phyloP scores from a whole-genome alignment of 2,888 invertebrate genomes.

The Ceraclea dissimilis region DNA sequence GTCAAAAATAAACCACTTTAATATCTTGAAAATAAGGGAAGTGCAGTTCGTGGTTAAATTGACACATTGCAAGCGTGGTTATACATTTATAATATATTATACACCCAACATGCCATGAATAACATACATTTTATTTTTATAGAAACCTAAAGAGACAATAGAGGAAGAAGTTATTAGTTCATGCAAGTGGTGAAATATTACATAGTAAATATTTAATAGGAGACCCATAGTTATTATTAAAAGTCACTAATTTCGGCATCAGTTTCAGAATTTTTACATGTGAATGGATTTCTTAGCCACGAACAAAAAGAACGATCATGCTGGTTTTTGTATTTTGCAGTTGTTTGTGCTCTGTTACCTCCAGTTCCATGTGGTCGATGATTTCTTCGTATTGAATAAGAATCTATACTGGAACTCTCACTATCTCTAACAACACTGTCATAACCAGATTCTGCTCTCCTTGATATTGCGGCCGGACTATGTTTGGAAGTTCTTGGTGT shows the following conservation, averaged over 20 bases:
- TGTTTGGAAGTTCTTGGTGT: constrained; percentile 76
- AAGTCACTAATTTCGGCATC: constrained; percentile 62
- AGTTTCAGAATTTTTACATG: constrained; percentile 68
- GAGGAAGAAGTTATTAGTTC: neutral
- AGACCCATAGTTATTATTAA: constrained; percentile 29
- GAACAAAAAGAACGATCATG: constrained; percentile 65
- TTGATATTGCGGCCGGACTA: constrained; percentile 68
- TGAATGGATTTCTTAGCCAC: constrained; percentile 68
- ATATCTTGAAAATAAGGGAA: neutral
- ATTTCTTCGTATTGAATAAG: constrained; percentile 46
- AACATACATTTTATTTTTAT: neutral
- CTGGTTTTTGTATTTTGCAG: constrained; percentile 60
- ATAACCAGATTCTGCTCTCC: constrained; percentile 83
- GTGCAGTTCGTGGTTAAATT: neutral
- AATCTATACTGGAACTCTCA: constrained; percentile 81
- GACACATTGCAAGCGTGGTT: constrained; percentile 12
- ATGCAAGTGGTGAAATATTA: neutral
- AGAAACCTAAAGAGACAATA: neutral
- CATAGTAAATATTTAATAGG: neutral
- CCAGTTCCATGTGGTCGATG: constrained; percentile 44
- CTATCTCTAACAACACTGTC: constrained; percentile 85
- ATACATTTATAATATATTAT: constrained; percentile 14
- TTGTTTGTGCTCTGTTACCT: constrained; percentile 43
- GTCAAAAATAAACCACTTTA: constrained; percentile 14
- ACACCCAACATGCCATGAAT: neutral